A percentile compares a stretch with the other conserved stretches of the same genome.
Conservation (phyloP, 2,888 invertebrate species). For the Pardosa pseudoannulata region DNA sequence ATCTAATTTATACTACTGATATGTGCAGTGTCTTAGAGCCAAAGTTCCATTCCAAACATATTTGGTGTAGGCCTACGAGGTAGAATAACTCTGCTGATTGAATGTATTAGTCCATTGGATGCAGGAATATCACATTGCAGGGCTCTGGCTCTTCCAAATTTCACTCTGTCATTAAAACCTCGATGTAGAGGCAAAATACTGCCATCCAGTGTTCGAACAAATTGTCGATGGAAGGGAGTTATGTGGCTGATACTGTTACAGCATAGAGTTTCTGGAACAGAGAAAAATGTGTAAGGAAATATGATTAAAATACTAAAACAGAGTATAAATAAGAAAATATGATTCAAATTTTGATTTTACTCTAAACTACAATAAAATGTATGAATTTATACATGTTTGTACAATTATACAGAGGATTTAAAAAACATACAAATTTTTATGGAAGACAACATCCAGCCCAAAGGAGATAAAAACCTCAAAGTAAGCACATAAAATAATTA, state of each 20-base stretch:
- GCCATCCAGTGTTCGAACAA: slow-evolving; percentile 77
- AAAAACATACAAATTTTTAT: no score
- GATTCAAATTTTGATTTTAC: no score
- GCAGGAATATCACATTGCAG: slow-evolving; percentile 77
- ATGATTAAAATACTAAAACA: no score
- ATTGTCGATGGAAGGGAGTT: slow-evolving; percentile 77
- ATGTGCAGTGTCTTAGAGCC: not conserved
- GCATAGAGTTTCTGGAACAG: slow-evolving; percentile 76
- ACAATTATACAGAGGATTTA: no score
- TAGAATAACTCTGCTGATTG: slow-evolving; percentile 76
- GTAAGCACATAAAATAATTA: no score
- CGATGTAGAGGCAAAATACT: slow-evolving; percentile 76
- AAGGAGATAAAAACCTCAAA: no score
- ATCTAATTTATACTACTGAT: not conserved
- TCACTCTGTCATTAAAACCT: slow-evolving; percentile 75
- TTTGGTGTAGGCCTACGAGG: slow-evolving; percentile 21
- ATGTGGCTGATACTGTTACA: slow-evolving; percentile 77
- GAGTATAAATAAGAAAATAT: not conserved
- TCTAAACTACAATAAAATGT: no score
- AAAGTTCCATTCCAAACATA: slow-evolving; percentile 55
- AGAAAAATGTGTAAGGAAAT: no score
- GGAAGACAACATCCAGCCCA: no score
- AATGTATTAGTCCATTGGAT: slow-evolving; percentile 77
- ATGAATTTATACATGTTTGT: no score
- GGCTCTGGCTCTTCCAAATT: slow-evolving; percentile 77